These are phyloP conservation scores for Corythaixoides concolor DNA, from an alignment of 2,113 vertebrate genomes.

Conservation along the genomic window DNA sequence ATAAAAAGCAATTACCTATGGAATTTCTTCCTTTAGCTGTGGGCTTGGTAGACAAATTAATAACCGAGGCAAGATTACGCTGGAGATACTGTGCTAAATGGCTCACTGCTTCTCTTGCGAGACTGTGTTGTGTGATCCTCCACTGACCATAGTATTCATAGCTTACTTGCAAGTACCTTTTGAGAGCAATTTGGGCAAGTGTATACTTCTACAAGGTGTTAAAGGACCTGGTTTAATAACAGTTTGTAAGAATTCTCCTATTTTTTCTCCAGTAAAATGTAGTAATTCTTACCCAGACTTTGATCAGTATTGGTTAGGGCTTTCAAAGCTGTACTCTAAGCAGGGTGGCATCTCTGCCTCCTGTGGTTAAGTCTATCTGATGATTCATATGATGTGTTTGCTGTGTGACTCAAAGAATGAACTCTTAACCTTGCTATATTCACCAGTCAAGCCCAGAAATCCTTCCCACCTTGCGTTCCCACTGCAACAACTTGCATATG, in stretches of 20 bases:
- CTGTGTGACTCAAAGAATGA: background rate
- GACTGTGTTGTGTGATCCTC: background rate
- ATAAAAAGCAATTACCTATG: background rate
- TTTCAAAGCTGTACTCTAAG: background rate
- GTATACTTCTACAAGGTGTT: background rate
- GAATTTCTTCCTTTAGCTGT: background rate
- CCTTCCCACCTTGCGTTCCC: background rate
- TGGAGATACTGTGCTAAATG: background rate
- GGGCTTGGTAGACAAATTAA: background rate
- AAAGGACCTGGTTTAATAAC: background rate
- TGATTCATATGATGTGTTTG: background rate
- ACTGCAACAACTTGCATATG: background rate
- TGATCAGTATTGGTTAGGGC: background rate
- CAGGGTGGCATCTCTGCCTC: background rate
- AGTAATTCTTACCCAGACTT: background rate
- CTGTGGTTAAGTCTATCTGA: background rate
- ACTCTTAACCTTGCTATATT: background rate
- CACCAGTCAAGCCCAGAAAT: background rate
- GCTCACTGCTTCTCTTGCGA: background rate
- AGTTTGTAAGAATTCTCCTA: background rate
- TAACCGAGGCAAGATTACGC: background rate
- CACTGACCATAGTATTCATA: background rate
- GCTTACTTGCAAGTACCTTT: background rate
- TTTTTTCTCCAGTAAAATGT: background rate
- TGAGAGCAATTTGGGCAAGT: background rate